These are phyloP conservation scores for Galendromus occidentalis DNA, from an alignment of 1,140 invertebrate species.

Conservation along the genomic window DNA sequence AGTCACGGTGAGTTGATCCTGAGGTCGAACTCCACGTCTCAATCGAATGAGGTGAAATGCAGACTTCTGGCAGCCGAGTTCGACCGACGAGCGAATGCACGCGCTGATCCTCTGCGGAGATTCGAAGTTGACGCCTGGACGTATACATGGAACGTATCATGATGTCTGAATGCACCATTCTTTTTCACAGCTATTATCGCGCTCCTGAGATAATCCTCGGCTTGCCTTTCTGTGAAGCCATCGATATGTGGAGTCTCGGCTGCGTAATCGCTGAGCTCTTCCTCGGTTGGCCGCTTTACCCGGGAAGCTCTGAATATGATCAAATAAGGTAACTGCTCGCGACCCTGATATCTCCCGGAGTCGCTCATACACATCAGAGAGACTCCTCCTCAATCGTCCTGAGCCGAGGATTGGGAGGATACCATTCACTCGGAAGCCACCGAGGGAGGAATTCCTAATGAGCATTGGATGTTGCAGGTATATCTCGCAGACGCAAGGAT, in stretches of 20 bases:
- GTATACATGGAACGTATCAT: too few relatives aligned
- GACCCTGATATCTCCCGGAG: too few relatives aligned
- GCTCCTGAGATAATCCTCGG: conserved; percentile 97
- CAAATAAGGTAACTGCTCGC: conserved; percentile 33
- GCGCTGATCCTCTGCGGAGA: not conserved
- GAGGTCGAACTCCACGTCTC: not conserved
- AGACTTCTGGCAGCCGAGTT: not conserved
- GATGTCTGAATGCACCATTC: not conserved
- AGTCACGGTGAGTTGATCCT: conserved; percentile 61
- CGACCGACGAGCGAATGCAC: too few relatives aligned
- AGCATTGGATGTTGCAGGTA: conserved; percentile 41
- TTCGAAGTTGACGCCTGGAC: not conserved
- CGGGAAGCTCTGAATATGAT: conserved; percentile 97
- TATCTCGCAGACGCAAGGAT: conserved; percentile 71
- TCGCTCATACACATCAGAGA: too few relatives aligned
- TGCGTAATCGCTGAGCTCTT: conserved; percentile 98
- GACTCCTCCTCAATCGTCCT: too few relatives aligned
- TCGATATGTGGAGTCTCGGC: conserved; percentile 99
- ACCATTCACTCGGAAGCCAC: not conserved
- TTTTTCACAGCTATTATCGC: conserved; percentile 29
- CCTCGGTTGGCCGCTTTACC: conserved; percentile 97
- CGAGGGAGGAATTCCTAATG: not conserved
- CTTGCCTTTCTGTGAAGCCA: conserved; percentile 95
- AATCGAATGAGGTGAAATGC: not conserved
- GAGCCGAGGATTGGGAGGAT: not conserved